These are phyloP conservation scores for Laodelphax striatellus DNA, from an alignment of 1,140 invertebrate genomes.

Conservation along the genomic window DNA sequence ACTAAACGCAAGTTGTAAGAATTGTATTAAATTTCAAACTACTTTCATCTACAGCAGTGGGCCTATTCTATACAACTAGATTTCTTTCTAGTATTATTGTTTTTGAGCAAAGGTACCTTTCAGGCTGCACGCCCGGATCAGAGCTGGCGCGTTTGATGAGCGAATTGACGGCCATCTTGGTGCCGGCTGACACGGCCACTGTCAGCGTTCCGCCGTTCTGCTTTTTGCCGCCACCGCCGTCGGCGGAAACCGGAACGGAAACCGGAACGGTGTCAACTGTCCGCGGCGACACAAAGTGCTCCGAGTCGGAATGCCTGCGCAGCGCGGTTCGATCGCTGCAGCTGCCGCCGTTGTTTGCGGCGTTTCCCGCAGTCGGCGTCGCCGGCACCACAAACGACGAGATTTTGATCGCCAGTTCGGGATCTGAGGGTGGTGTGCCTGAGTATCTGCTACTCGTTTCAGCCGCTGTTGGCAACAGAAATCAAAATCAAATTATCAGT, in stretches of 20 bases:
- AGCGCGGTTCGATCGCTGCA: not conserved
- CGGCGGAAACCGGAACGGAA: conserved; percentile 26
- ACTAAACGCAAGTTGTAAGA: too few relatives aligned
- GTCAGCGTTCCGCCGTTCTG: not conserved
- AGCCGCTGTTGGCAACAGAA: not conserved
- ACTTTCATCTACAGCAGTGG: too few relatives aligned
- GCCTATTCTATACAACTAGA: too few relatives aligned
- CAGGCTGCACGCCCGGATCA: conserved; percentile 19
- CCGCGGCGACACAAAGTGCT: conserved; percentile 44
- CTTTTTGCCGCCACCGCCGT: not conserved
- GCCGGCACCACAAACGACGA: conserved; percentile 14
- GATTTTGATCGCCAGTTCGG: conserved; percentile 26
- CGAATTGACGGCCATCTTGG: conserved; percentile 7
- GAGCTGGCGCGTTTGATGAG: conserved; percentile 21
- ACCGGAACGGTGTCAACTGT: conserved; percentile 14
- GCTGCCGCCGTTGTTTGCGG: not conserved
- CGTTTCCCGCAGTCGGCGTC: conserved; percentile 5
- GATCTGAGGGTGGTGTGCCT: conserved; percentile 26
- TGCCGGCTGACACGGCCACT: not conserved
- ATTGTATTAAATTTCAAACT: too few relatives aligned
- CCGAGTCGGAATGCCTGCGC: conserved; percentile 47
- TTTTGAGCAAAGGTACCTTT: not conserved
- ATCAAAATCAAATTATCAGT: not conserved
- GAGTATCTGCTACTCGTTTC: conserved; percentile 9
- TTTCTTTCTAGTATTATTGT: too few relatives aligned